phyloP scores from a whole-genome alignment of 2,797 vertebrate genomes.

The Trachops cirrhosus region DNA sequence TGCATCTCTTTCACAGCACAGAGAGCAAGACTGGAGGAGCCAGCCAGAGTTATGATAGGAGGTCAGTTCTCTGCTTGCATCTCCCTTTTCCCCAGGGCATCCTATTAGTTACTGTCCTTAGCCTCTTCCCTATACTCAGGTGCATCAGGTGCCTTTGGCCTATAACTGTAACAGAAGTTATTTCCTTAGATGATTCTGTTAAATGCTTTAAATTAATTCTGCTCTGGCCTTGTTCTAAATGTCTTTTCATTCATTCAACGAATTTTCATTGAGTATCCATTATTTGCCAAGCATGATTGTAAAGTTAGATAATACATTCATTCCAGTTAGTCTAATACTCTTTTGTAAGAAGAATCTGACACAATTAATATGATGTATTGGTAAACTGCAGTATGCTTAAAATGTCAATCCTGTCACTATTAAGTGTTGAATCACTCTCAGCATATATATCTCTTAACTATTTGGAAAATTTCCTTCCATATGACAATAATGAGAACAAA shows the following conservation, averaged over 20 bases:
- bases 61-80: neutral
- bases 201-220: constrained; percentile 33
- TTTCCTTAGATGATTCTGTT: constrained; percentile 29
- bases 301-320: neutral
- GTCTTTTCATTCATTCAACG: constrained; percentile 37
- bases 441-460: neutral
- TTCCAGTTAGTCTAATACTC: neutral
- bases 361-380: neutral
- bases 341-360: neutral
- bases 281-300: neutral
- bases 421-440: neutral
- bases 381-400: neutral
- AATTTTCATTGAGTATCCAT: constrained; percentile 21
- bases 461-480: neutral
- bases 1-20: neutral
- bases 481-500: neutral
- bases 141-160: neutral
- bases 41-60: neutral
- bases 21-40: neutral
- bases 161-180: neutral
- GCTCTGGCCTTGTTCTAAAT: neutral
- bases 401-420: neutral
- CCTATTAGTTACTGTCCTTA: neutral
- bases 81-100: neutral
- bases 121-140: neutral